phyloP scores from a whole-genome alignment of 2,113 vertebrate species.

The Rhinolophus sinicus region DNA sequence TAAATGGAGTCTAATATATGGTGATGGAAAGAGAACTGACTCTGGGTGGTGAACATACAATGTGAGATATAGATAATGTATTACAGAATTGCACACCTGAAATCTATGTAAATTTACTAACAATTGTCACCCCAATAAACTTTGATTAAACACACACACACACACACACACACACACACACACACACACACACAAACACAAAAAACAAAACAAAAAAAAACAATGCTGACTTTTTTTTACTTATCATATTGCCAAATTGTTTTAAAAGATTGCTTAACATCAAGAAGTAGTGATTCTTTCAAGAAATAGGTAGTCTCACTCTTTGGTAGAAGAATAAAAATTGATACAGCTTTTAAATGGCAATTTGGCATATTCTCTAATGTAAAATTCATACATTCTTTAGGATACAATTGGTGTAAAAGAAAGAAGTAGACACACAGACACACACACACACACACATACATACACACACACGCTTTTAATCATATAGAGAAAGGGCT shows the following conservation, averaged over 20 bases:
- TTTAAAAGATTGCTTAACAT: background rate
- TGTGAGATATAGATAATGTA: no score
- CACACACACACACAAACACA: no score
- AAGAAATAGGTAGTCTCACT: background rate
- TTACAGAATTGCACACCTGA: no score
- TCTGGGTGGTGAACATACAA: no score
- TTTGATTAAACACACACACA: no score
- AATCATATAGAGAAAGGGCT: background rate
- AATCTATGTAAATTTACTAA: no score
- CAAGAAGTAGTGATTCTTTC: background rate
- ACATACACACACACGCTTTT: background rate
- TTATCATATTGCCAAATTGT: background rate
- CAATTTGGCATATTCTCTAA: background rate
- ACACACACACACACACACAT: background rate
- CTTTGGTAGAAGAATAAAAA: background rate
- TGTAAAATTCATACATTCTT: background rate
- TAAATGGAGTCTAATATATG: no score
- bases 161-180: no score
- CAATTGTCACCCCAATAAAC: no score
- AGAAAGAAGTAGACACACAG: background rate
- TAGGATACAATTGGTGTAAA: background rate
- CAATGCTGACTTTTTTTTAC: background rate
- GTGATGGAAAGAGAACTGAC: no score
- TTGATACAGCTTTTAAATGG: background rate
- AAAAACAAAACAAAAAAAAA: no score